Percentiles rank a stretch among this genome's conserved stretches.
Evolutionary conservation across 2,113 vertebrate genomes (phyloP).

Genomic region (Syngnathus floridae): DNA sequence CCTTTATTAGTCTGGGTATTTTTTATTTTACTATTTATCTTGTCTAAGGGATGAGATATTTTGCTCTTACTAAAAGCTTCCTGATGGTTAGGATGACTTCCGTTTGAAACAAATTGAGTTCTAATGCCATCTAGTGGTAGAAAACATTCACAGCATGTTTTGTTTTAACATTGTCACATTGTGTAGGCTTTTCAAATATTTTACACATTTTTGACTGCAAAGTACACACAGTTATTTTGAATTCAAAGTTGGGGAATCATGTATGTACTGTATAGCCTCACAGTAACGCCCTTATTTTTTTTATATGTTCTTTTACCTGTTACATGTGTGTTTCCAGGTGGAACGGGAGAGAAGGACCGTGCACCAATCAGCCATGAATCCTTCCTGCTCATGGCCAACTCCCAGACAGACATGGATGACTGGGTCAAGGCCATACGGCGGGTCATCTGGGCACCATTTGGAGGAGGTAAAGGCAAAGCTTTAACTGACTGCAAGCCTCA

Average conservation of each 20-base stretch:
- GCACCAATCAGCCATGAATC: slow-evolving; percentile 82
- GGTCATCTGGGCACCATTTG: slow-evolving; percentile 92
- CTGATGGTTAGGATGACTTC: not conserved
- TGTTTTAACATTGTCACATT: too few species aligned
- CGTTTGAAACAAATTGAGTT: not conserved
- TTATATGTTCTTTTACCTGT: not conserved
- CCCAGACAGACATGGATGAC: slow-evolving; percentile 91
- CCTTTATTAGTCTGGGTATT: not conserved
- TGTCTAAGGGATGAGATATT: not conserved
- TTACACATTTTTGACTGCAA: too few species aligned
- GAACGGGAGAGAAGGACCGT: slow-evolving; percentile 78
- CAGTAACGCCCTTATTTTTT: too few species aligned
- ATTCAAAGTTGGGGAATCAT: not conserved
- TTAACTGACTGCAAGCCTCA: not conserved
- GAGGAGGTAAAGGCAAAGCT: slow-evolving; percentile 77
- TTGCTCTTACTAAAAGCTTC: not conserved
- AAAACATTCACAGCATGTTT: not conserved
- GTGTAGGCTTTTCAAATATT: too few species aligned
- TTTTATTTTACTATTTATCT: not conserved
- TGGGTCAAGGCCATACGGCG: slow-evolving; percentile 93
- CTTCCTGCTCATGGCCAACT: slow-evolving; percentile 92
- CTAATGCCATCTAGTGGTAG: slow-evolving; percentile 43
- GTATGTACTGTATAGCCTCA: too few species aligned
- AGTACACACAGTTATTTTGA: not conserved
- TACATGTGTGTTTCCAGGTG: slow-evolving; percentile 57